Evolutionary conservation across 2,888 invertebrate species (phyloP).

Genomic region (Chrysolina americana): DNA sequence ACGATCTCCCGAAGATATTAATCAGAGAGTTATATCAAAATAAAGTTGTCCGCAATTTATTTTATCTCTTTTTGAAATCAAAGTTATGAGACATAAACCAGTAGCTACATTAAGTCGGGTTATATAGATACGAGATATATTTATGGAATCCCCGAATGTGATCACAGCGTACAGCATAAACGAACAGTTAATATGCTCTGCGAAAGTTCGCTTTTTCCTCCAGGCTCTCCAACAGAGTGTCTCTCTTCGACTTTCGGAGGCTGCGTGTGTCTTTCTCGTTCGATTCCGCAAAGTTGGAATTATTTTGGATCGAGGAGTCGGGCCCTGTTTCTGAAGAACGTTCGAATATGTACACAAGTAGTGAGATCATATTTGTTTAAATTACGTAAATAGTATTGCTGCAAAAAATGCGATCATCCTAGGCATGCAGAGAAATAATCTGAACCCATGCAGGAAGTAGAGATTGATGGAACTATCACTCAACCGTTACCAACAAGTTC

Average conservation of each 20-base stretch:
- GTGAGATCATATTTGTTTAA: too few relatives aligned
- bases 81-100: slow-evolving; percentile 65
- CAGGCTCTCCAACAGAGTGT: slow-evolving; percentile 36
- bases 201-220: slow-evolving; percentile 39
- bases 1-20: slow-evolving; percentile 48
- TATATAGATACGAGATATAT: slow-evolving; percentile 61
- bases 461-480: too few relatives aligned
- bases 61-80: slow-evolving; percentile 65
- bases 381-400: too few relatives aligned
- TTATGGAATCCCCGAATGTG: slow-evolving; percentile 64
- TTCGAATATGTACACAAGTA: neutral
- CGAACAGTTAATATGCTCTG: slow-evolving; percentile 66
- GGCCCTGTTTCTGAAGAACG: neutral
- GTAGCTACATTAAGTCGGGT: slow-evolving; percentile 60
- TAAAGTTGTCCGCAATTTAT: slow-evolving; percentile 64
- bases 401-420: too few relatives aligned
- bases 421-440: too few relatives aligned
- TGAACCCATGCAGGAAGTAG: too few relatives aligned
- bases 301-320: neutral
- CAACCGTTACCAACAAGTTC: too few relatives aligned
- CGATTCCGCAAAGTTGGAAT: slow-evolving; percentile 16
- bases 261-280: neutral
- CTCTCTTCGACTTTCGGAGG: slow-evolving; percentile 27
- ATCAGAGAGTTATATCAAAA: slow-evolving; percentile 61
- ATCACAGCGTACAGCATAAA: slow-evolving; percentile 64